Evolutionary conservation across 30 jellyfish, hydroid and myxozoan species (phyloP), one percentile per base, ranked within the genome.

Genomic region (Nemopilema nomurai): DNA sequence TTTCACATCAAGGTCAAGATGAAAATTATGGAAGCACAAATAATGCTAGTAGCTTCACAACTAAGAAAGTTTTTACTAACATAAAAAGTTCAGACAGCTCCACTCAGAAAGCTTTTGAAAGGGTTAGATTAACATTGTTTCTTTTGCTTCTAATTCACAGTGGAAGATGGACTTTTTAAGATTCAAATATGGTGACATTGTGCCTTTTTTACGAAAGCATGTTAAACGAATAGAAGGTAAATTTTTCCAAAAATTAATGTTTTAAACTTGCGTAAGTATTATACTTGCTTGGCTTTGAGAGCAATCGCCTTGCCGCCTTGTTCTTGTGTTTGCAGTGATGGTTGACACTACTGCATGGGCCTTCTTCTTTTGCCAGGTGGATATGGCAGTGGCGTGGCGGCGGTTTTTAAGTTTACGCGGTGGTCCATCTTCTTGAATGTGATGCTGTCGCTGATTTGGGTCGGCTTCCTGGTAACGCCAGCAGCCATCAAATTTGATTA

Each of bases 321-420:
- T 41, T 41, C 9, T 41, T 41, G 13, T 13, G 57, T 3, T 13
- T 41, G 57, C 57, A 41, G 6, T 3, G 13, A 41, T 41, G 57
- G 13, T 3, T 3, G 57, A 3, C 57, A 41, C 13, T 3, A 41
- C 49, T 33, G 21, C 1, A 4, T 25, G 1, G 4, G 4, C 32
- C 32, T 78, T 68, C 16, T 27, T 25, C 50, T 71, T 19, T 0
- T 17, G 31, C 17, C 18, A 71, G 91, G 84, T 27, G 85, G 69
- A 49, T 83, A 31, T 71, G 91, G 91, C 50, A 83, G 85, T 29
- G 91, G 91, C 8, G 91, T 83, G 19, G 91, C 91, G 71, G 83
- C 91, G 19, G 91, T 83, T 8, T 83, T 83, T 23, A 72, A 53
- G 65, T 83, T 83, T 51, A 83, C 80, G 16, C 71, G 91, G 29